Percentiles rank a stretch among this genome's conserved stretches.
phyloP scores from a whole-genome alignment of 2,888 invertebrate species.

The Lagria hirta region DNA sequence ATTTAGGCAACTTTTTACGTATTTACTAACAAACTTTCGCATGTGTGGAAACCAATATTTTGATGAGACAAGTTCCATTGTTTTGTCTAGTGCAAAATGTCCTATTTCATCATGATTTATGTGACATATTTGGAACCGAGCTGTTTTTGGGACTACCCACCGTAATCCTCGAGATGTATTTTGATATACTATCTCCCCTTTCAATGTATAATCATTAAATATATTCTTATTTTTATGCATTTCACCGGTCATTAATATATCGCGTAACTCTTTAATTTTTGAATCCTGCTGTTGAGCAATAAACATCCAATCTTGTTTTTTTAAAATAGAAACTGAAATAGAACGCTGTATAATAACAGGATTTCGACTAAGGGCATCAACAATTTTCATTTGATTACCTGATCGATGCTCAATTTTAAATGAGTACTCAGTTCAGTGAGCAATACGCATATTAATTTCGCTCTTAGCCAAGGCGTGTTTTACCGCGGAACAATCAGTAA shows the following conservation, averaged over 20 bases:
- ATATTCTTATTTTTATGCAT: slow-evolving; percentile 20
- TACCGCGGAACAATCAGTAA: slow-evolving; percentile 24
- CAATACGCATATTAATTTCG: too few relatives aligned
- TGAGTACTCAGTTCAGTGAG: slow-evolving; percentile 7
- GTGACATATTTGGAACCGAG: slow-evolving; percentile 32
- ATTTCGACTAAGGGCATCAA: slow-evolving; percentile 20
- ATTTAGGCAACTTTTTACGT: slow-evolving; percentile 7
- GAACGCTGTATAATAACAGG: neutral
- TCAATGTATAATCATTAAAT: slow-evolving; percentile 26
- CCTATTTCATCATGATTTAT: slow-evolving; percentile 37
- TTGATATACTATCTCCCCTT: slow-evolving; percentile 25
- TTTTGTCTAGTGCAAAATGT: slow-evolving; percentile 39
- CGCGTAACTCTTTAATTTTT: slow-evolving; percentile 7
- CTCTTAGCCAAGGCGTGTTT: too few relatives aligned
- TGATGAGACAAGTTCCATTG: slow-evolving; percentile 14
- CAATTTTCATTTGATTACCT: slow-evolving; percentile 15
- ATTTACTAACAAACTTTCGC: slow-evolving; percentile 9
- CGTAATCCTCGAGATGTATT: slow-evolving; percentile 13
- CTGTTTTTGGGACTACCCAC: slow-evolving; percentile 28
- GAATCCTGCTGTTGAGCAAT: slow-evolving; percentile 17
- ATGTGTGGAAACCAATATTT: slow-evolving; percentile 22
- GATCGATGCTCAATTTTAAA: slow-evolving; percentile 8
- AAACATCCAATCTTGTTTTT: slow-evolving; percentile 26
- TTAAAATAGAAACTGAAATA: slow-evolving; percentile 2
- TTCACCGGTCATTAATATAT: slow-evolving; percentile 4